Base-by-base conservation (phyloP, 1,140 invertebrate genomes). In the Tetramorium simillimum region DNA sequence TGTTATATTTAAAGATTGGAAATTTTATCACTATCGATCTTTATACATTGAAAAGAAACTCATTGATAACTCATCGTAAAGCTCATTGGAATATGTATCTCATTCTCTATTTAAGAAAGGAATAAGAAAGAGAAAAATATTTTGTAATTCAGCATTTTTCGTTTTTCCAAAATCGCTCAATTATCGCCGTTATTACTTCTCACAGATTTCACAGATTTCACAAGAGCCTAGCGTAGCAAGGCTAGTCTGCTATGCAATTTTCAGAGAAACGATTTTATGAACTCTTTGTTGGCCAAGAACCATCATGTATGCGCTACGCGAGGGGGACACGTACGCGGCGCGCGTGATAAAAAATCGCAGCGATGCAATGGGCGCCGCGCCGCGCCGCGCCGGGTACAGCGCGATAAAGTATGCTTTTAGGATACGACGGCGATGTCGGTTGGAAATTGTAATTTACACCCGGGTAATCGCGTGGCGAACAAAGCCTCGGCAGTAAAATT, bases 361-460 rank as follows among this genome's bases (percentile, higher is more conserved):
- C 12, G 53, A 56, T 60, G 56, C 58, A 73, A 51, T 5, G 21
- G n/a, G 21, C 33, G 21, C 24, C 14, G 28, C n/a, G n/a, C n/a
- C n/a, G n/a, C n/a, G n/a, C n/a, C n/a, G 21, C 33, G 21, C 24
- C 14, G 28, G 12, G 12, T 14, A 21, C 56, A 49, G 28, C 10
- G n/a, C 53, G 60, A 37, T 65, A 80, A 53, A 80, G 28, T 51
- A 51, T 65, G 28, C 28, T 80, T 80, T 80, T 80, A 51, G 60
- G 18, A 65, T 80, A 65, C 46, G 43, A 12, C 37, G 37, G 46
- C 62, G 3, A 78, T 37, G 60, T 78, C 58, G 76, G 28, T 60
- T 78, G 18, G 7, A 65, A 65, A 80, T 65, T 78, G 75, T 78
- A 78, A 78, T 78, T 78, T 78, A 63, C 40, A 49, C 16, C 14